Conservation (phyloP, 1,140 invertebrate species). For the Drosophila biarmipes region DNA sequence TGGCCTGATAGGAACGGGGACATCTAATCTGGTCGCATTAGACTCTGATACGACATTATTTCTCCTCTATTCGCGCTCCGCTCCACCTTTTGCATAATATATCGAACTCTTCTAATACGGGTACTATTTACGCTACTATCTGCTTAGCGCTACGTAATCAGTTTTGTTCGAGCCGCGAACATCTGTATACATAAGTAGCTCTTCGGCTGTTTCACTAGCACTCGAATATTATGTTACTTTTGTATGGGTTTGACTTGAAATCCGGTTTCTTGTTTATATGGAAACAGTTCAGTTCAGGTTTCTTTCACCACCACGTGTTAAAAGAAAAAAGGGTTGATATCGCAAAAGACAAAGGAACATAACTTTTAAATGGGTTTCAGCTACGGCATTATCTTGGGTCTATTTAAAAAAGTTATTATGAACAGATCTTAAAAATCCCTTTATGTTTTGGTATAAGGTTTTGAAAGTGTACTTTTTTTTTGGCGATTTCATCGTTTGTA, state of each 20-base stretch:
- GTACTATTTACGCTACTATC: background rate
- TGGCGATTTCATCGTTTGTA: too few relatives aligned
- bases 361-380: conserved; percentile 9
- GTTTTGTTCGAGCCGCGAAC: background rate
- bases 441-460: background rate
- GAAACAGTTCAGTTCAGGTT: conserved; percentile 19
- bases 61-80: conserved; percentile 17
- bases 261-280: conserved; percentile 23
- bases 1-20: conserved; percentile 24
- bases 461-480: too few relatives aligned
- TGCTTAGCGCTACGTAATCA: background rate
- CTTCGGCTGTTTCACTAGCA: background rate
- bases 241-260: conserved; percentile 4
- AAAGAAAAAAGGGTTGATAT: conserved; percentile 38
- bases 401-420: conserved; percentile 14
- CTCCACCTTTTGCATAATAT: background rate
- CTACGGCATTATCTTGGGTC: conserved; percentile 3
- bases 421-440: background rate
- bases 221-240: conserved; percentile 3
- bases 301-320: conserved; percentile 23
- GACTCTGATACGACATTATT: conserved; percentile 42
- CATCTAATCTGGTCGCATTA: conserved; percentile 40
- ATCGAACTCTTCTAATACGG: conserved; percentile 1
- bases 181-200: conserved; percentile 3
- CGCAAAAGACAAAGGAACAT: conserved; percentile 15